phyloP scores from a whole-genome alignment of 2,888 invertebrate species.

The Macrosoma leucophasiata region DNA sequence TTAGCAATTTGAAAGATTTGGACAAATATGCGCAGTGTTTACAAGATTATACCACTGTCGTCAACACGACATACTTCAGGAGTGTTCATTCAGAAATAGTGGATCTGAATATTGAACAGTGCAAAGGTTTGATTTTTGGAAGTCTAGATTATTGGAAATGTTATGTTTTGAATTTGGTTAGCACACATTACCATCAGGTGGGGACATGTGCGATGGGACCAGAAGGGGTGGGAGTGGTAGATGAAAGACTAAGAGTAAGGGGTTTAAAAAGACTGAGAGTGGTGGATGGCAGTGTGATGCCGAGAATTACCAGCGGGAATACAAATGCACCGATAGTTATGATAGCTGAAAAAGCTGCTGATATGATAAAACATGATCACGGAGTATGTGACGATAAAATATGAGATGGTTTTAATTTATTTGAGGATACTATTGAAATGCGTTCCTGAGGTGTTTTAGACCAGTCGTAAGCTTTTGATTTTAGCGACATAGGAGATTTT shows the following conservation, averaged over 20 bases:
- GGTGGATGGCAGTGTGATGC: slow-evolving; percentile 80
- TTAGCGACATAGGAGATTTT: too few species aligned
- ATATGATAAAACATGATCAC: slow-evolving; percentile 67
- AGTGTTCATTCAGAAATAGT: slow-evolving; percentile 26
- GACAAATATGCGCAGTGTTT: slow-evolving; percentile 29
- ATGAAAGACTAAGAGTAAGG: slow-evolving; percentile 51
- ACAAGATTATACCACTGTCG: slow-evolving; percentile 28
- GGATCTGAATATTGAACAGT: slow-evolving; percentile 33
- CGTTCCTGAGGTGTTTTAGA: too few species aligned
- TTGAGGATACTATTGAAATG: too few species aligned
- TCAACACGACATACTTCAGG: slow-evolving; percentile 30
- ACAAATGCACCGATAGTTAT: slow-evolving; percentile 77
- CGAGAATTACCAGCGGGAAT: slow-evolving; percentile 75
- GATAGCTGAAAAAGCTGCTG: slow-evolving; percentile 78
- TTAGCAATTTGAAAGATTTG: slow-evolving; percentile 32
- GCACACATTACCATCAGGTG: slow-evolving; percentile 38
- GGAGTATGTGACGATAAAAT: slow-evolving; percentile 1
- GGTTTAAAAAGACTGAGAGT: slow-evolving; percentile 75
- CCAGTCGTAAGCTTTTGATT: too few species aligned
- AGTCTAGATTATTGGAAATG: slow-evolving; percentile 48
- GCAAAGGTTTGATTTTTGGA: slow-evolving; percentile 32
- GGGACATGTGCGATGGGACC: slow-evolving; percentile 50
- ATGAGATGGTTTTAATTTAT: too few species aligned
- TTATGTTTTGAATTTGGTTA: slow-evolving; percentile 36
- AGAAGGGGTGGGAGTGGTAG: slow-evolving; percentile 38